Percentiles rank a stretch among this genome's conserved stretches.
Evolutionary conservation across 2,888 invertebrate genomes (phyloP).

Genomic region (Tipula unca): DNA sequence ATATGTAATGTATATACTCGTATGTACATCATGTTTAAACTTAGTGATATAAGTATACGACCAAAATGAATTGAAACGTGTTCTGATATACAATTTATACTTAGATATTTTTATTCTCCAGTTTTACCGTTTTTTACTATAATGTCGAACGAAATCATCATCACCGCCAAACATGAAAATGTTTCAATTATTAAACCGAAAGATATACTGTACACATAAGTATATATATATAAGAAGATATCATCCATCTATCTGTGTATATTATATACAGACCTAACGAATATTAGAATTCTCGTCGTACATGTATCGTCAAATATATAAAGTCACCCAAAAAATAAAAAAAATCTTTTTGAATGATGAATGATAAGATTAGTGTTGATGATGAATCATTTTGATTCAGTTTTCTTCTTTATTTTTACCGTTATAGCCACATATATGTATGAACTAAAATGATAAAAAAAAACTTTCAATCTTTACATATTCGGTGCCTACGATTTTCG

Average conservation of each 20-base stretch:
- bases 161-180: neutral
- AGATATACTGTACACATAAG: neutral
- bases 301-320: neutral
- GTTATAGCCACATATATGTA: neutral
- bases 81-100: neutral
- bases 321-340: neutral
- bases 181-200: neutral
- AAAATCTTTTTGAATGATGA: neutral
- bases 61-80: neutral
- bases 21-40: neutral
- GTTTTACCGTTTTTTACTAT: neutral
- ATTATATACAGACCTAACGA: neutral
- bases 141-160: neutral
- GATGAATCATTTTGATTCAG: slow-evolving; percentile 9
- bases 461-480: slow-evolving; percentile 8
- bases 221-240: too few relatives aligned
- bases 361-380: slow-evolving; percentile 14
- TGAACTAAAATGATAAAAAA: slow-evolving; percentile 9
- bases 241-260: neutral
- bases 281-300: neutral
- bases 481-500: neutral
- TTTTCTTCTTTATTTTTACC: neutral
- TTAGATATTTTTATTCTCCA: slow-evolving; percentile 2
- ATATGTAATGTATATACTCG: neutral
- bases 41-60: neutral